These are phyloP conservation scores for Cuniculus paca DNA, from an alignment of 2,797 vertebrate species.

Conservation along the genomic window DNA sequence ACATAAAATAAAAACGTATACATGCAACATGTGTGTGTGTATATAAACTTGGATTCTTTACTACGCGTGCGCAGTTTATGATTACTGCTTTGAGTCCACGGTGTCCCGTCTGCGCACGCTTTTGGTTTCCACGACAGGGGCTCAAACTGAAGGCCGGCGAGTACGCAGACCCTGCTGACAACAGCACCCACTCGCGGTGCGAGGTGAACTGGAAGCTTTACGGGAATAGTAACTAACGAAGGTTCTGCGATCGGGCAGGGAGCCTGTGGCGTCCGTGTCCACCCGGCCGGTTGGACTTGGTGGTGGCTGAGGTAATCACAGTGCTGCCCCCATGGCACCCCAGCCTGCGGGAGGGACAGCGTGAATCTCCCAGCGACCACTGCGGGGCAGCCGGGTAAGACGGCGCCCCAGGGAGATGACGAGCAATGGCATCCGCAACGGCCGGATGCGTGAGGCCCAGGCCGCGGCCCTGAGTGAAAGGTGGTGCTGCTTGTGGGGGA, in stretches of 20 bases:
- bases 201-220: background rate
- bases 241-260: background rate
- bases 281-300: background rate
- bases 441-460: accelerated
- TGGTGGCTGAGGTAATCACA: background rate
- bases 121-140: background rate
- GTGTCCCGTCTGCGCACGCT: too few species aligned
- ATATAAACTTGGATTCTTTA: background rate
- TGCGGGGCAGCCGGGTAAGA: accelerated
- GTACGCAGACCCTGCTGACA: background rate
- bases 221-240: background rate
- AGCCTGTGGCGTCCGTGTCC: accelerated
- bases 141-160: background rate
- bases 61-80: background rate
- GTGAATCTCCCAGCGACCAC: background rate
- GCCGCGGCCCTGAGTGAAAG: accelerated
- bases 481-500: too few species aligned
- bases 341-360: background rate
- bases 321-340: too few species aligned
- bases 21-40: background rate
- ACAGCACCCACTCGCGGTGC: accelerated
- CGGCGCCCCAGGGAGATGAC: background rate
- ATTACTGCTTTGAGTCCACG: background rate
- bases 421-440: accelerated
- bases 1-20: background rate